Conservation (phyloP, 1,140 invertebrate species). For the Euura lappo region DNA sequence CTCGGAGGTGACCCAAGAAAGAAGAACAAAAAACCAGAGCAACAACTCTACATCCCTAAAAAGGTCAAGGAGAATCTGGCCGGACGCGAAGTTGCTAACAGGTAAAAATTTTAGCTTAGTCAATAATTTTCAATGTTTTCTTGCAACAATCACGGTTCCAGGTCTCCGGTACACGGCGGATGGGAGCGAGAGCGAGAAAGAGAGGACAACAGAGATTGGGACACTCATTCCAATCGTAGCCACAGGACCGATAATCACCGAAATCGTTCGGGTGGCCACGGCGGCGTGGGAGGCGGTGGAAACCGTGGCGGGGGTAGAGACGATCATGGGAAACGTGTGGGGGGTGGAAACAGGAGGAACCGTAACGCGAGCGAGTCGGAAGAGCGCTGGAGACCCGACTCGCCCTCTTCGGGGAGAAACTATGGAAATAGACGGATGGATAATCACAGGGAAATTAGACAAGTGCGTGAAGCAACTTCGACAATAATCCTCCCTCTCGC, state of each 20-base stretch:
- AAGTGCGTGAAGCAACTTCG: constrained; percentile 35
- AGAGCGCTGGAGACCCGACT: constrained; percentile 53
- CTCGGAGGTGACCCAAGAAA: constrained; percentile 45
- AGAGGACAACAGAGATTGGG: constrained; percentile 49
- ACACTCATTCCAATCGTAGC: constrained; percentile 47
- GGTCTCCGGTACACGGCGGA: constrained; percentile 38
- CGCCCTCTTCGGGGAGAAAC: constrained; percentile 44
- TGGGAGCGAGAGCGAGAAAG: constrained; percentile 45
- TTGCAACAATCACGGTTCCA: constrained; percentile 20
- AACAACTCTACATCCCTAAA: constrained; percentile 63
- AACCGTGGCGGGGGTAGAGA: constrained; percentile 41
- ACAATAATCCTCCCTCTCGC: neutral
- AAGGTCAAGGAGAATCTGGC: constrained; percentile 61
- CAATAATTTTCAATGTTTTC: neutral
- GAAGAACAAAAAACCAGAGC: constrained; percentile 64
- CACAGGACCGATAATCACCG: constrained; percentile 43
- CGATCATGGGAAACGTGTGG: constrained; percentile 51
- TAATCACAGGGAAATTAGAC: constrained; percentile 45
- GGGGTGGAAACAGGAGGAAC: constrained; percentile 44
- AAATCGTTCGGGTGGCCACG: constrained; percentile 40
- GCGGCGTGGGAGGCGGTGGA: constrained; percentile 41
- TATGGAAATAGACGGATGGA: constrained; percentile 46
- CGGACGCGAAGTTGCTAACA: constrained; percentile 49
- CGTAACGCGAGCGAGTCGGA: constrained; percentile 49
- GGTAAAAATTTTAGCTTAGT: constrained; percentile 27